Percentiles rank a stretch among this genome's conserved stretches.
Evolutionary conservation across 2,888 invertebrate genomes (phyloP).

Genomic region (Orthosia cruda): DNA sequence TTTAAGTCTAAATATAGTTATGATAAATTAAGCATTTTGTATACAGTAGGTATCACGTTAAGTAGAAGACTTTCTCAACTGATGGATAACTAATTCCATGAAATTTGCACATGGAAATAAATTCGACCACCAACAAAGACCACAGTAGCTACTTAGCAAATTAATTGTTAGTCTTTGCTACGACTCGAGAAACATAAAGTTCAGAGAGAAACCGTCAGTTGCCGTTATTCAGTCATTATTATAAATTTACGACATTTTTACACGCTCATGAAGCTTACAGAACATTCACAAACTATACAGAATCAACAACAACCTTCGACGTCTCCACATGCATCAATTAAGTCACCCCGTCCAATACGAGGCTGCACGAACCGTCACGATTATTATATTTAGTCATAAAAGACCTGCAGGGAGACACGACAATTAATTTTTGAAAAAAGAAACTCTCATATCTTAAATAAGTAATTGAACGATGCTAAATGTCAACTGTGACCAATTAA

Average conservation of each 20-base stretch:
- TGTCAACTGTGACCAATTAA: conserved; percentile 77
- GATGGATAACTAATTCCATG: conserved; percentile 3
- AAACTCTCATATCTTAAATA: conserved; percentile 72
- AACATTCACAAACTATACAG: conserved; percentile 50
- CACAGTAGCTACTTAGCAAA: not conserved
- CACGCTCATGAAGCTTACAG: conserved; percentile 24
- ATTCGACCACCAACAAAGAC: conserved; percentile 13
- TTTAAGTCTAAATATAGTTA: not conserved
- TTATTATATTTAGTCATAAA: conserved; percentile 72
- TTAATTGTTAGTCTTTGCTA: conserved; percentile 26
- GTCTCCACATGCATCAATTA: conserved; percentile 69
- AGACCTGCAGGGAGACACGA: conserved; percentile 67
- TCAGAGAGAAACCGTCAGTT: not conserved
- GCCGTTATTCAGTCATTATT: conserved; percentile 30
- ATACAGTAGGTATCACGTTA: too few relatives aligned
- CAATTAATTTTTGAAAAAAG: conserved; percentile 67
- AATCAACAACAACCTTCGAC: conserved; percentile 56
- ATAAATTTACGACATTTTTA: conserved; percentile 27
- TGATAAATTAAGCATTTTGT: too few relatives aligned
- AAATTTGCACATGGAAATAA: conserved; percentile 8
- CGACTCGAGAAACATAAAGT: conserved; percentile 2
- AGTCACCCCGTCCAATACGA: conserved; percentile 61
- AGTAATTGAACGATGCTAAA: conserved; percentile 75
- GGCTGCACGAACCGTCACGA: conserved; percentile 62
- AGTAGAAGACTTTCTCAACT: not conserved